Percentiles rank a stretch among this genome's conserved stretches.
Conservation (phyloP, 2,113 vertebrate species). For the Saccopteryx bilineata region DNA sequence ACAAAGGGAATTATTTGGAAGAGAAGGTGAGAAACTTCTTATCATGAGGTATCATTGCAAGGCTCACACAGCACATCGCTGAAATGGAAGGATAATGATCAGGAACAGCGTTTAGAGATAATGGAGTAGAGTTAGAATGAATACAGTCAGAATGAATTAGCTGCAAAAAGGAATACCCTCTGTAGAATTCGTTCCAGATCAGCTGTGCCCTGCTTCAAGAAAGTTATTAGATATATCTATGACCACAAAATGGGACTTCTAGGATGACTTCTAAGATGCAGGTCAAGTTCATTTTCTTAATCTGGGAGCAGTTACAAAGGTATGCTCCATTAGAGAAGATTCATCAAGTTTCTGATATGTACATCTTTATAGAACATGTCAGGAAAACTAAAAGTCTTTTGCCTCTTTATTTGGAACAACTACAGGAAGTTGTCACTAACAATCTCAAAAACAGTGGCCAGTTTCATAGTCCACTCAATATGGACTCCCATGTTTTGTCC, state of each 20-base stretch:
- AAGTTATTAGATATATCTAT: neutral
- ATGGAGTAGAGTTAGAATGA: neutral
- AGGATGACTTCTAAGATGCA: neutral
- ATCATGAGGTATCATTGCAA: conserved; percentile 53
- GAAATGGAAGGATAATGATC: conserved; percentile 30
- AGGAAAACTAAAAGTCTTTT: conserved; percentile 24
- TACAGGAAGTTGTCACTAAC: conserved; percentile 17
- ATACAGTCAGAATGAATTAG: conserved; percentile 27
- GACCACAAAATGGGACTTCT: neutral
- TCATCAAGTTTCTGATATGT: neutral
- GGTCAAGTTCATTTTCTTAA: neutral
- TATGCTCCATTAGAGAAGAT: conserved; percentile 28
- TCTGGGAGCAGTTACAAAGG: neutral
- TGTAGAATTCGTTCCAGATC: conserved; percentile 32
- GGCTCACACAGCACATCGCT: neutral
- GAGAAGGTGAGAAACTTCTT: conserved; percentile 60
- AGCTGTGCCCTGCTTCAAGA: neutral
- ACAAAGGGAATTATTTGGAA: conserved; percentile 65
- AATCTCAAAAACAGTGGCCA: conserved; percentile 8
- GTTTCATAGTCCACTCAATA: neutral
- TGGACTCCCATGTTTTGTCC: neutral
- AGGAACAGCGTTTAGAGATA: conserved; percentile 26
- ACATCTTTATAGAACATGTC: neutral
- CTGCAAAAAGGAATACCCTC: neutral
- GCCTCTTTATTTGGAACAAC: conserved; percentile 25